Evolutionary conservation across 2,113 vertebrate species (phyloP), one percentile per base, ranked within the genome.

Genomic region (Pyxicephalus adspersus): DNA sequence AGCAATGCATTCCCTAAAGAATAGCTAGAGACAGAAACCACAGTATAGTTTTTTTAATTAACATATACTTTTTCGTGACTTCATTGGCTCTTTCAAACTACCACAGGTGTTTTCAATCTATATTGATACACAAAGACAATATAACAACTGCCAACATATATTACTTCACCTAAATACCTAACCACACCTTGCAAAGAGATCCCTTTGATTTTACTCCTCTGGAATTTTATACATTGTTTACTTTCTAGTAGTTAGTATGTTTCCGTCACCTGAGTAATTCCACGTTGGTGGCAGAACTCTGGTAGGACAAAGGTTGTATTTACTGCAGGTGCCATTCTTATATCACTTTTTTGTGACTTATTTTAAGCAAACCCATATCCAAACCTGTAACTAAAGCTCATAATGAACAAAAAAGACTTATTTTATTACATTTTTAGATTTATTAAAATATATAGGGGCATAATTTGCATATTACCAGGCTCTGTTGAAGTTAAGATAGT

Each of bases 141-240:
- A 51, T 28, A 63, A 63, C 31, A 64, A 17, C 38, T 51, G 58
- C 75, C 61, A 77, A 20, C 20, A 52, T 54, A 29, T 51, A 31
- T 65, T 19, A 64, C 58, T 76, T 76, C 31, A 52, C 38, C 74
- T 28, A 29, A 64, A 76, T 64, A 76, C 60, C 25, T 65, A 17
- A 64, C 60, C 61, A 77, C 63, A 29, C 63, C 75, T 68, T 68
- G 54, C 29, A 60, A n/a, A 71, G 52, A 45, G 38, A 13, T 45
- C 68, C 51, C 25, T 26, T 54, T 55, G 65, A 60, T 58, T 66
- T 29, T 60, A 34, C 26, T 20, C 3, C 51, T 79, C n/a, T 60
- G 64, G 65, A 67, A 79, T 79, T 57, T 79, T 79, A 67, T 68
- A 68, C 76, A 58, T 58, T 79, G 54, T 79, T 79, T 79, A 54